Evolutionary conservation across 2,797 vertebrate species (phyloP), one percentile per base, ranked within the genome.

Genomic region (Enteromius thamalakanensis): DNA sequence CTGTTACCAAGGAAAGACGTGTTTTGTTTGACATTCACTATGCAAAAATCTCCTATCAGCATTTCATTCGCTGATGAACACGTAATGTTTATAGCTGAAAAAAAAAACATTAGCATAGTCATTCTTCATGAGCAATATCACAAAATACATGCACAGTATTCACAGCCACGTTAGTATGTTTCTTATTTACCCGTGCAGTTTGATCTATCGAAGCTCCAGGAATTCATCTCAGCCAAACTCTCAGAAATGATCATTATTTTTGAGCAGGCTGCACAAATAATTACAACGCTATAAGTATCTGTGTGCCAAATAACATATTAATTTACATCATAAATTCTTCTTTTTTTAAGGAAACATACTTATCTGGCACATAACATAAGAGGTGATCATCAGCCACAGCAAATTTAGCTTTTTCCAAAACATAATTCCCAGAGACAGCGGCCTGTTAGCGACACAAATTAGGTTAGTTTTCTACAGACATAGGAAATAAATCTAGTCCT

Each of bases 191-290:
- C 79, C 49, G 40, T 0, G 17, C 21, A 72, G 14, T 2, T 4
- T n/a, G 53, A 49, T 15, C 0, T 6, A 0, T 0, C 17, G 1
- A 2, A 7, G 19, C 32, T 1, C 17, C 1, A 0, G 9, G 1
- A 1, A 34, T 2, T 0, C 17, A 3, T 2, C 6, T 45, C 0
- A 0, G 7, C 6, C 79, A 71, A 6, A 26, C 32, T 11, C 0
- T 62, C 53, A 3, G 40, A 26, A 10, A 81, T 32, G 1, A 62
- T 11, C 51, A 80, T 60, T 15, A 81, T 60, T 32, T 71, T 60
- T 45, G 0, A 34, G 8, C 12, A 19, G 40, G 19, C 79, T 81
- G 53, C 19, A 72, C 53, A 60, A 49, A 62, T 42, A 69, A 17
- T 72, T 4, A 72, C 53, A 62, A 37, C 14, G 12, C n/a, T 2